Evolutionary conservation across 2,797 vertebrate genomes (phyloP).

Genomic region (Thamnophis elegans): DNA sequence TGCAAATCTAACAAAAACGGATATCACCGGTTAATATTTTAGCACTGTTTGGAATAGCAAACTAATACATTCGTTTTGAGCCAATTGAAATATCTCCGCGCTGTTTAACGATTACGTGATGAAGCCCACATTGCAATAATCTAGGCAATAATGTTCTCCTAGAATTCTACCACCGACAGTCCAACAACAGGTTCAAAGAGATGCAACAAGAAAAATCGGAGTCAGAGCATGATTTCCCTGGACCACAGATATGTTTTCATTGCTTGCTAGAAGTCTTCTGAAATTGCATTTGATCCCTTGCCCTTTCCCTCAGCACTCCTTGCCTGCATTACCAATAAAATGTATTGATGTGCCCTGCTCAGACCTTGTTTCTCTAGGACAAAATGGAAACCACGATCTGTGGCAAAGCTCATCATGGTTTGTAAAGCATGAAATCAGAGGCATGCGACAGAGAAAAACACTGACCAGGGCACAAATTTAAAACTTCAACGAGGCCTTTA

Average conservation of each 20-base stretch:
- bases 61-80: neutral
- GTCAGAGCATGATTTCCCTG: neutral
- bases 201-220: neutral
- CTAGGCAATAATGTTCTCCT: neutral
- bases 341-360: neutral
- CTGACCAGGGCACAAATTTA: neutral
- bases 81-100: neutral
- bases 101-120: neutral
- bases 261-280: neutral
- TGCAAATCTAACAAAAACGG: neutral
- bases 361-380: neutral
- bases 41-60: neutral
- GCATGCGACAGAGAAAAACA: neutral
- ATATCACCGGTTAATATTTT: neutral
- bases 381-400: conserved; percentile 16
- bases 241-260: neutral
- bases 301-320: neutral
- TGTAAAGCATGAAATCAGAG: neutral
- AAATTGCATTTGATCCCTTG: neutral
- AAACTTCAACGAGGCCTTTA: neutral
- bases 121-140: neutral
- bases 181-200: neutral
- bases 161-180: neutral
- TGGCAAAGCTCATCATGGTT: neutral
- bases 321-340: neutral